Percentiles rank a stretch among this genome's conserved stretches.
Conservation (phyloP, 2,113 vertebrate species). For the Gymnorhina tibicen region DNA sequence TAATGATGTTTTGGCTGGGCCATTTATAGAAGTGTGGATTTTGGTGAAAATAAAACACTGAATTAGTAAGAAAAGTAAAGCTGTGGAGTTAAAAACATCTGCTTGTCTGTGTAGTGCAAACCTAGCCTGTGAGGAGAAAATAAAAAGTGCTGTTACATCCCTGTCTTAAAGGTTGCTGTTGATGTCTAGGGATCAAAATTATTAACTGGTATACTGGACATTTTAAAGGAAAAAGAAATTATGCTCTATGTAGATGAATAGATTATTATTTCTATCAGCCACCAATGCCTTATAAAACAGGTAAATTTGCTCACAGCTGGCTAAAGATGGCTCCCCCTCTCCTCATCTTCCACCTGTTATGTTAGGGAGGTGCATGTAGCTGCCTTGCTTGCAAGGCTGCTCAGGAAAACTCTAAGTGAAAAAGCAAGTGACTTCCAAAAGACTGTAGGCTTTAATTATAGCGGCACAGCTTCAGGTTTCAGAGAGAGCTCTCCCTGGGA, state of each 20-base stretch:
- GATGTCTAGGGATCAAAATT: not conserved
- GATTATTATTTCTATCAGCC: not conserved
- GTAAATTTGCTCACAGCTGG: not conserved
- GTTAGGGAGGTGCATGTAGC: not conserved
- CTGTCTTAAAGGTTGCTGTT: not conserved
- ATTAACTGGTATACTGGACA: not conserved
- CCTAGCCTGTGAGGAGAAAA: not conserved
- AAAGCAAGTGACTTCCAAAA: not conserved
- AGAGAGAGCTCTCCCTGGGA: not conserved
- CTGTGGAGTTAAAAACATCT: not conserved
- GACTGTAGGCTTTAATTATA: not conserved
- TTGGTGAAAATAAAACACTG: not conserved
- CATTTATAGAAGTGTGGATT: not conserved
- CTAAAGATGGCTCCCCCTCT: not conserved
- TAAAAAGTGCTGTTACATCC: not conserved
- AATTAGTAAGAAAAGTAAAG: not conserved
- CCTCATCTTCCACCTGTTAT: not conserved
- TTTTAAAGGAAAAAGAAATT: not conserved
- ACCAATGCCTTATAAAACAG: not conserved
- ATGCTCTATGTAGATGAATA: not conserved
- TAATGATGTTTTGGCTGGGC: not conserved
- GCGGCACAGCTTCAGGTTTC: not conserved
- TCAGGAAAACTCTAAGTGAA: not conserved
- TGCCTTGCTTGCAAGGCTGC: fast-evolving
- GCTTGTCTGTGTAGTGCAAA: not conserved